phyloP scores from a whole-genome alignment of 64 coral and sea anemone species.

The Acropora yongei region DNA sequence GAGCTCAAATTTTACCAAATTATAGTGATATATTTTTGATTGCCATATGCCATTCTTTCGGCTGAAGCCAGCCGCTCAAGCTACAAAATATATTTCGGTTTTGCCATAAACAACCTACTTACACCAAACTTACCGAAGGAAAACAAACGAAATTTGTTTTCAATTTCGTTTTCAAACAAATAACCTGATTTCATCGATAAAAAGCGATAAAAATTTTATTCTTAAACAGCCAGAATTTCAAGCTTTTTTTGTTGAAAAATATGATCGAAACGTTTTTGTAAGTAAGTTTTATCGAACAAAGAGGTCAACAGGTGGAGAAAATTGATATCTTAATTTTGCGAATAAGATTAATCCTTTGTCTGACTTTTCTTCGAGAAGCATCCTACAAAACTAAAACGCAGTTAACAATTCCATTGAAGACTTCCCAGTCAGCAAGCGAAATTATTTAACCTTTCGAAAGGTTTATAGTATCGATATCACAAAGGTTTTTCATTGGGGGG shows the following conservation, averaged over 20 bases:
- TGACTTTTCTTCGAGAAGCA: background rate
- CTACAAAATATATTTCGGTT: background rate
- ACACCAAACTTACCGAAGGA: background rate
- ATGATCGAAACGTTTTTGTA: background rate
- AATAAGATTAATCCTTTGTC: background rate
- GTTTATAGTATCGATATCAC: background rate
- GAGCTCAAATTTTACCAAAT: no score
- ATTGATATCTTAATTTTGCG: background rate
- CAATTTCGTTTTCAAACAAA: background rate
- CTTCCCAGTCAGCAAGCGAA: background rate
- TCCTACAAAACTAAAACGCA: no score
- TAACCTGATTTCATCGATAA: background rate
- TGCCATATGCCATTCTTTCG: background rate
- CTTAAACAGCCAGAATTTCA: no score
- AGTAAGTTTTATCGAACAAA: background rate
- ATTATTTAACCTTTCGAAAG: background rate
- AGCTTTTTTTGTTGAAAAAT: background rate
- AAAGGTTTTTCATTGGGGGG: conserved; percentile 14
- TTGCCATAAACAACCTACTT: background rate
- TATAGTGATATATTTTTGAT: no score
- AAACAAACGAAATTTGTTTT: conserved; percentile 10
- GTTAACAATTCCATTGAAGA: background rate
- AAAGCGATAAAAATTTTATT: no score
- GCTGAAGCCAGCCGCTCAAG: background rate
- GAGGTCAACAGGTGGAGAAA: conserved; percentile 19